phyloP scores from a whole-genome alignment of 1,140 invertebrate genomes.

The Penaeus japonicus region DNA sequence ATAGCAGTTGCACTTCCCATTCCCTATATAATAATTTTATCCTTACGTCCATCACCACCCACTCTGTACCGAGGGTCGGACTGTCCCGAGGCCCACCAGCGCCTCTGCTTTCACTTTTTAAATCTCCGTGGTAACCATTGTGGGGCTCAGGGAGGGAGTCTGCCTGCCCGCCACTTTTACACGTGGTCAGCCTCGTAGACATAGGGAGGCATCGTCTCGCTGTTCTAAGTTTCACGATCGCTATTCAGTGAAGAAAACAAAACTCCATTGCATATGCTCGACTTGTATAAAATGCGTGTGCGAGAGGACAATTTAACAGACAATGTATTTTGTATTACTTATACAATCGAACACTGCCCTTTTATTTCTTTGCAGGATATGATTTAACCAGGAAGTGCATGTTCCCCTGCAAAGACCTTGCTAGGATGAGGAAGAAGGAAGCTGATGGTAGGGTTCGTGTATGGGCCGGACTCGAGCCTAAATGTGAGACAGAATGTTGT shows the following conservation, averaged over 20 bases:
- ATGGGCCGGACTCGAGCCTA: neutral
- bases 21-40: too few species aligned
- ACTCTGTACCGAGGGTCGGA: neutral
- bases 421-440: neutral
- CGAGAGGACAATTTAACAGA: too few species aligned
- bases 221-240: too few species aligned
- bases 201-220: too few species aligned
- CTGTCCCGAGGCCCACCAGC: slow-evolving; percentile 15
- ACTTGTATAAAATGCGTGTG: too few species aligned
- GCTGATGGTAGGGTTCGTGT: neutral
- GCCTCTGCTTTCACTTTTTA: slow-evolving; percentile 49
- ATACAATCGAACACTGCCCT: too few species aligned
- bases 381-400: neutral
- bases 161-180: too few species aligned
- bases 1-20: too few species aligned
- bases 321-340: too few species aligned
- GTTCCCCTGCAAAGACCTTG: neutral
- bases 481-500: neutral
- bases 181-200: too few species aligned
- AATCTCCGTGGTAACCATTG: slow-evolving; percentile 33
- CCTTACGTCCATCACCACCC: neutral
- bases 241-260: too few species aligned
- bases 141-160: neutral
- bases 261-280: too few species aligned
- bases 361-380: neutral